Conservation (phyloP, 2,888 invertebrate species). For the Abrostola triplasia region DNA sequence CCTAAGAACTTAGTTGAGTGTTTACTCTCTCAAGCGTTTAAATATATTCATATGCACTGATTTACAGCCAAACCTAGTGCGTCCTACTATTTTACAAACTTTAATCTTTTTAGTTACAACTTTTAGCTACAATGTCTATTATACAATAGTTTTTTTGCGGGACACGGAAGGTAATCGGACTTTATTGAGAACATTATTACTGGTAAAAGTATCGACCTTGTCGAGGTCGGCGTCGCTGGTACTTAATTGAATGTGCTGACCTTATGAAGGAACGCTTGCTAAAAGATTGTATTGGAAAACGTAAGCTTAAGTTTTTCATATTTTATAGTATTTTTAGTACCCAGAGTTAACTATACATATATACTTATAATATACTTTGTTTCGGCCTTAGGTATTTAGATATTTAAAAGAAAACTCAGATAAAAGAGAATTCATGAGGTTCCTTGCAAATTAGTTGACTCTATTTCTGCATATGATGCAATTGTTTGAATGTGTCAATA, state of each 20-base stretch:
- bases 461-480: constrained; percentile 35
- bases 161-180: constrained; percentile 41
- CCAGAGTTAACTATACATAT: constrained; percentile 3
- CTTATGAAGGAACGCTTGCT: constrained; percentile 18
- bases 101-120: constrained; percentile 10
- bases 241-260: constrained; percentile 22
- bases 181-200: constrained; percentile 30
- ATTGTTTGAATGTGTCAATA: constrained; percentile 15
- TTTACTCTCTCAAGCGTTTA: constrained; percentile 7
- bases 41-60: constrained; percentile 24
- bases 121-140: constrained; percentile 3
- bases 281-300: constrained; percentile 8
- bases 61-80: constrained; percentile 24
- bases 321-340: constrained; percentile 2
- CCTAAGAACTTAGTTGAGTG: background rate
- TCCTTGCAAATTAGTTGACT: constrained; percentile 21
- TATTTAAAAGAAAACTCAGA: background rate
- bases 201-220: constrained; percentile 43
- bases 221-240: constrained; percentile 21
- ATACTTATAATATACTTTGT: constrained; percentile 2
- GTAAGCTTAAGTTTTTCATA: constrained; percentile 4
- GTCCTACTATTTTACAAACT: constrained; percentile 6
- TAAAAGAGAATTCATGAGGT: constrained; percentile 8
- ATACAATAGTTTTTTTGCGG: constrained; percentile 44
- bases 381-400: constrained; percentile 10